Evolutionary conservation across 2,113 vertebrate species (phyloP), one percentile per base, ranked within the genome.

Genomic region (Martes martes): DNA sequence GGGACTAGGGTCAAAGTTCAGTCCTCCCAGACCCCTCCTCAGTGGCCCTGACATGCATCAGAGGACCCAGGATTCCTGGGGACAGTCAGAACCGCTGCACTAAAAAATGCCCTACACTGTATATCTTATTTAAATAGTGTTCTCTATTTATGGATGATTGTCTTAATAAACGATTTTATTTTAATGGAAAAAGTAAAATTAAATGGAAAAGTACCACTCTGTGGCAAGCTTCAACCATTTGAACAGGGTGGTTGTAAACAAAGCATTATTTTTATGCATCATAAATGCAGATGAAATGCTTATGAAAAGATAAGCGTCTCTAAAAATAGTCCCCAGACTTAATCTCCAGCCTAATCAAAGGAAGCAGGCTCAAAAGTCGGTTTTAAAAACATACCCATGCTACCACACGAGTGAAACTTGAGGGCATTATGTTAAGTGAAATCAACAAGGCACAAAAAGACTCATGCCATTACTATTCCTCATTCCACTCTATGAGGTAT

Each of bases 131-230:
- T 91, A 94, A 96, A 71, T 67, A 23, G 14, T 18, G 9, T 52
- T 94, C 91, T 96, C 86, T 93, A 23, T 79, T 92, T 96, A 94
- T 67, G 57, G 69, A 52, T 31, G 55, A 95, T 93, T 94, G 67
- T 96, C 88, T 98, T 94, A 96, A 97, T 73, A 91, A 95, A 67
- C 79, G 45, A 90, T 79, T 97, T 94, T 76, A 84, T 85, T 96
- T 86, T 92, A 94, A 84, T 81, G 69, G 92, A n/a, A 95, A 97
- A 89, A 86, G 23, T 84, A 69, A 82, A 91, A 96, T 91, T 83
- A 93, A 95, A 95, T 89, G 93, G 94, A 65, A 93, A 95, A 89
- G 65, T 73, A 57, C 55, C 10, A 11, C 71, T 97, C 71, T 50
- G 84, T 36, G 63, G 87, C 52, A 93, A 94, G 82, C 91, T 81